phyloP scores from a whole-genome alignment of 2,113 vertebrate genomes.

The Toxotes chatareus region DNA sequence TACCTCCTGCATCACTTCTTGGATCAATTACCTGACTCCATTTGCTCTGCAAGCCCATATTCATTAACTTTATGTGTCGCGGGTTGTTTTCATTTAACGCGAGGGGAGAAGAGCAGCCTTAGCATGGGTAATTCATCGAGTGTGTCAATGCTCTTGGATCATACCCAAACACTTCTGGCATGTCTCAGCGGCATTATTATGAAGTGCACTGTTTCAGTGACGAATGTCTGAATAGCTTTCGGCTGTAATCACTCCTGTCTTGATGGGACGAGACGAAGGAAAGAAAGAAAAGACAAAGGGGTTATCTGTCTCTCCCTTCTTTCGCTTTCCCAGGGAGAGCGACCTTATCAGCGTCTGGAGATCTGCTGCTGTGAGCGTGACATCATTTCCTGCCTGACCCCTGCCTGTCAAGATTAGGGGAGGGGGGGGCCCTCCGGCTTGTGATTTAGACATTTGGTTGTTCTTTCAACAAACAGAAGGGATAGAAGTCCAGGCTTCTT shows the following conservation, averaged over 20 bases:
- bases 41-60: constrained; percentile 27
- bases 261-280: constrained; percentile 58
- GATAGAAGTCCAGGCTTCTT: constrained; percentile 16
- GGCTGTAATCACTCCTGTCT: constrained; percentile 38
- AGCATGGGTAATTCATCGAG: constrained; percentile 8
- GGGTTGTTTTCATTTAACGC: constrained; percentile 61
- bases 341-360: constrained; percentile 75
- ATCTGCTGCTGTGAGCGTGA: constrained; percentile 75
- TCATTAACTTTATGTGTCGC: constrained; percentile 46
- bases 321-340: constrained; percentile 58
- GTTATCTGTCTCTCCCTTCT: constrained; percentile 60
- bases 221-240: constrained; percentile 28
- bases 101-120: constrained; percentile 3
- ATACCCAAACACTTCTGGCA: constrained; percentile 9
- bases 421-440: not conserved
- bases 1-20: constrained; percentile 50
- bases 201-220: constrained; percentile 47
- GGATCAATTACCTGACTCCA: constrained; percentile 63
- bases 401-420: constrained; percentile 38
- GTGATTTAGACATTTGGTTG: constrained; percentile 47
- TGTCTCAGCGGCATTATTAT: constrained; percentile 32
- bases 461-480: constrained; percentile 56
- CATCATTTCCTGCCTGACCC: constrained; percentile 75
- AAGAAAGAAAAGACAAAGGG: constrained; percentile 50
- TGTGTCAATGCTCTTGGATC: not conserved